phyloP scores from a whole-genome alignment of 2,113 vertebrate species.

The Lanius ludovicianus region DNA sequence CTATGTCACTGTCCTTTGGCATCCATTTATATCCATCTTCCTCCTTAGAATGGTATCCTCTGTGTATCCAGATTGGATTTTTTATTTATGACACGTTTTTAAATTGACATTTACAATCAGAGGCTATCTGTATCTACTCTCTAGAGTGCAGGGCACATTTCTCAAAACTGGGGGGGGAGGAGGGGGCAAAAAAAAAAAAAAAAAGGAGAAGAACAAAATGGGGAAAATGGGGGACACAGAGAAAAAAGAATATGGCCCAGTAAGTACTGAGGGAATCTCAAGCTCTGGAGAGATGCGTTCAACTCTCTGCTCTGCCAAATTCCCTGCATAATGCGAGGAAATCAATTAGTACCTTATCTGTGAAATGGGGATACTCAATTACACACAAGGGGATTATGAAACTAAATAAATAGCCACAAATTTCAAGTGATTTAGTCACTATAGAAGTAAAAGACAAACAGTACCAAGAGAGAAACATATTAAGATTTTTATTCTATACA shows the following conservation, averaged over 20 bases:
- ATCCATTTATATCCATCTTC: not conserved
- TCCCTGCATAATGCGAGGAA: conserved; percentile 49
- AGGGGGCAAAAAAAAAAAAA: no score
- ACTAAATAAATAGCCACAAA: conserved; percentile 60
- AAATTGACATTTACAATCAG: not conserved
- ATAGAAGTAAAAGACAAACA: conserved; percentile 2
- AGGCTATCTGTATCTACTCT: not conserved
- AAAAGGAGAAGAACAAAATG: not conserved
- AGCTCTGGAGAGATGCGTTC: conserved; percentile 25
- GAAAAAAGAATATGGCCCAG: conserved; percentile 2
- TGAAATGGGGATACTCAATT: conserved; percentile 63
- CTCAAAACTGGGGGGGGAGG: not conserved
- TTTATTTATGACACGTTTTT: not conserved
- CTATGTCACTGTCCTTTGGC: not conserved
- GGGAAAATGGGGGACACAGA: not conserved
- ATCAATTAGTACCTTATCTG: conserved; percentile 65
- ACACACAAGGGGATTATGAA: conserved; percentile 49
- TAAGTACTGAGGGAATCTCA: conserved; percentile 22
- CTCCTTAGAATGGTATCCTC: not conserved
- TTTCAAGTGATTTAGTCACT: conserved; percentile 40
- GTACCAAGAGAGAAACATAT: not conserved
- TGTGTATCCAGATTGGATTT: not conserved
- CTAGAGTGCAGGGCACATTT: not conserved
- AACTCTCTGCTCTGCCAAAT: conserved; percentile 56
- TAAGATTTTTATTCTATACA: not conserved